phyloP scores from a whole-genome alignment of 2,797 vertebrate species.

The Pteropus rufus region DNA sequence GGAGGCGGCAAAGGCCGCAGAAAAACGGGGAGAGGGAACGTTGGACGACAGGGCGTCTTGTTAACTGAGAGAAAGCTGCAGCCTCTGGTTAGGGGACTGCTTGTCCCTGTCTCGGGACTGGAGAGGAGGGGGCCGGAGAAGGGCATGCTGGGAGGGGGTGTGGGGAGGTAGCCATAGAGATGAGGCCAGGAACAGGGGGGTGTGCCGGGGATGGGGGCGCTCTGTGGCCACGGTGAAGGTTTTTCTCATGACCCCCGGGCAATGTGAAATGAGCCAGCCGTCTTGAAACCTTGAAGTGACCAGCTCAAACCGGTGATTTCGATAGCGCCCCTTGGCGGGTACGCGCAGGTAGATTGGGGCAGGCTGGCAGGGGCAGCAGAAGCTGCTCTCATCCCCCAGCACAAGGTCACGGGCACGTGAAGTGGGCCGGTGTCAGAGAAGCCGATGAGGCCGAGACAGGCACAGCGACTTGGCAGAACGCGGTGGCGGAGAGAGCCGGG shows the following conservation, averaged over 20 bases:
- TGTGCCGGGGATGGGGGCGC: no score
- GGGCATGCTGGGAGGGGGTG: not conserved
- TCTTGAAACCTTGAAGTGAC: not conserved
- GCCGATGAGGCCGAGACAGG: no score
- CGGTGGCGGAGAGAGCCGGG: not conserved
- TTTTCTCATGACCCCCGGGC: not conserved
- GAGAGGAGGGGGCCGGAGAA: not conserved
- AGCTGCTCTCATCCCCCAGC: accelerated
- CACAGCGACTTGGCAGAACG: accelerated
- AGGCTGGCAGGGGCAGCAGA: accelerated
- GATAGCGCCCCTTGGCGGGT: not conserved
- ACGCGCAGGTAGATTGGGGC: not conserved
- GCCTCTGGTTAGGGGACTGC: not conserved
- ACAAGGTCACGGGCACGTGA: not conserved
- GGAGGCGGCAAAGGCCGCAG: no score
- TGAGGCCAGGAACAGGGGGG: not conserved
- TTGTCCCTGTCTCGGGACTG: not conserved
- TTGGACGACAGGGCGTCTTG: not conserved
- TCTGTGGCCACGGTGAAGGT: accelerated
- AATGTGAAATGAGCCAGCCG: not conserved
- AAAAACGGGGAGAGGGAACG: not conserved
- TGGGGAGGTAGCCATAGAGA: not conserved
- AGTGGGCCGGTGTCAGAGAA: accelerated
- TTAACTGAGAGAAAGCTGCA: not conserved
- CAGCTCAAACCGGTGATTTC: not conserved